Evolutionary conservation across 2,113 vertebrate genomes (phyloP).

Genomic region (Phocoena phocoena): DNA sequence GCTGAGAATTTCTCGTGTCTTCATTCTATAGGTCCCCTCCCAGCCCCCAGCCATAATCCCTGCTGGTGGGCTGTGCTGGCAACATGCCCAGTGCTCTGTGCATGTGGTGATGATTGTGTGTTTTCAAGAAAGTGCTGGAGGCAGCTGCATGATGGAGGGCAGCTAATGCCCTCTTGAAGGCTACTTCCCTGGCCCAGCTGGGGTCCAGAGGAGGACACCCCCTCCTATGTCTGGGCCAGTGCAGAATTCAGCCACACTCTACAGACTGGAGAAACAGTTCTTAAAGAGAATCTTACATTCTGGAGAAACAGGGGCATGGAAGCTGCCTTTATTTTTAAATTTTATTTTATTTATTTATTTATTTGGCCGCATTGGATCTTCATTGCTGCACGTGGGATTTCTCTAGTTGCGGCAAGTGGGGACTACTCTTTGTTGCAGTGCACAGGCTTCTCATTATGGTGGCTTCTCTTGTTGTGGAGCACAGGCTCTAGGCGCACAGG

Average conservation of each 20-base stretch:
- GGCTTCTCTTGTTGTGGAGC: too few relatives aligned
- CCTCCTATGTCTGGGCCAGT: not conserved
- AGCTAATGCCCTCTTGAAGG: not conserved
- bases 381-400: too few relatives aligned
- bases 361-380: too few relatives aligned
- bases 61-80: too few relatives aligned
- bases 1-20: not conserved
- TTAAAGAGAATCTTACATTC: not conserved
- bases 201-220: not conserved
- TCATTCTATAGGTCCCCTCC: not conserved
- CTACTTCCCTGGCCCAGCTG: not conserved
- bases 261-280: not conserved
- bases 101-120: not conserved
- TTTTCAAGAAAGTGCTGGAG: not conserved
- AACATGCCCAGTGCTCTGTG: not conserved
- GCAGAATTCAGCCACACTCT: not conserved
- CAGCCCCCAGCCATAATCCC: not conserved
- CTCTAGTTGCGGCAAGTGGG: too few relatives aligned
- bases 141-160: not conserved
- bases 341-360: too few relatives aligned
- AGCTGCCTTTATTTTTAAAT: too few relatives aligned
- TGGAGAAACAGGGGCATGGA: not conserved
- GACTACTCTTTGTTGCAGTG: too few relatives aligned
- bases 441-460: too few relatives aligned
- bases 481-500: too few relatives aligned